Conservation (phyloP, 2,888 invertebrate species). For the Lasioglossum marginatum region DNA sequence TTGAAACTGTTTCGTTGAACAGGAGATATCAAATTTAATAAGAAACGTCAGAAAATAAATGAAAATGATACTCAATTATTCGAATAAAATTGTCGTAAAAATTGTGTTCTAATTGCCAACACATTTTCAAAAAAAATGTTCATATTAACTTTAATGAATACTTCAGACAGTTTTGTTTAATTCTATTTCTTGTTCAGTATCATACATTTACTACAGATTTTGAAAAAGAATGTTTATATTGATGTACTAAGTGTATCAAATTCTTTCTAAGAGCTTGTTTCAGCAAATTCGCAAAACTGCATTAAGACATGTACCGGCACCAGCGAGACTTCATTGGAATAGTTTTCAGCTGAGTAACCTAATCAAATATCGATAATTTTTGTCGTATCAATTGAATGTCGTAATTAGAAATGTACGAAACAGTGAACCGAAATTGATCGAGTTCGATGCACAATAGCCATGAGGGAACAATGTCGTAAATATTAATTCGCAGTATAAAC, state of each 20-base stretch:
- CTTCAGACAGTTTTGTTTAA: not conserved
- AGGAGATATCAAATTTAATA: not conserved
- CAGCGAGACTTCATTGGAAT: not conserved
- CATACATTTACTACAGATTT: not conserved
- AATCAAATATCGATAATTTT: conserved; percentile 1
- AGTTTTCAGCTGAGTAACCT: not conserved
- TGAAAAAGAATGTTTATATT: not conserved
- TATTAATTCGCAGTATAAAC: conserved; percentile 56
- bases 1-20: not conserved
- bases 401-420: conserved; percentile 35
- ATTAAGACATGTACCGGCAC: not conserved
- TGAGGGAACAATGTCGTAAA: conserved; percentile 49
- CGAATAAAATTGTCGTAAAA: no score
- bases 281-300: no score
- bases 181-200: not conserved
- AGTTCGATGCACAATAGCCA: conserved; percentile 30
- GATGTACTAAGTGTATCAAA: not conserved
- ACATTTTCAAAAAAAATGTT: not conserved
- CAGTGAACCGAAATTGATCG: conserved; percentile 24
- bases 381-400: conserved; percentile 26
- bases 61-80: not conserved
- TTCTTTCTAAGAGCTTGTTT: not conserved
- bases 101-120: not conserved
- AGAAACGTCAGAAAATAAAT: not conserved
- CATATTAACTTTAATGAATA: not conserved